Evolutionary conservation across 2,888 invertebrate genomes (phyloP).

Genomic region (Pheosia tremula): DNA sequence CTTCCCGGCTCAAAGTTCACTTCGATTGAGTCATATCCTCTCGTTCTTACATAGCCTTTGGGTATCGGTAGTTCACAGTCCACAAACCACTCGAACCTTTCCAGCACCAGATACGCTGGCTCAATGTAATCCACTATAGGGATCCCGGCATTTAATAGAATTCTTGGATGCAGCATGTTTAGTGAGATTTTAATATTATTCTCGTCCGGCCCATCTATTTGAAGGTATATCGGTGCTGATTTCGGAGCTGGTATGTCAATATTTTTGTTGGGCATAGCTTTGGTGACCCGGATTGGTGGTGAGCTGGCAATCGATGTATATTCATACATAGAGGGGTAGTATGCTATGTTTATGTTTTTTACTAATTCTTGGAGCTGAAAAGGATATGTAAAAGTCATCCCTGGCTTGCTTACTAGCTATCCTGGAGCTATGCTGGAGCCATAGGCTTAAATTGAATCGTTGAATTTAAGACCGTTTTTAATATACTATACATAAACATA

Average conservation of each 20-base stretch:
- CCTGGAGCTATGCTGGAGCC: no score
- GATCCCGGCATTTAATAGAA: slow-evolving; percentile 59
- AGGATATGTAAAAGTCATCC: neutral
- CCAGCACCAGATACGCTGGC: slow-evolving; percentile 64
- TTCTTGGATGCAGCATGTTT: slow-evolving; percentile 60
- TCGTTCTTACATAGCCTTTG: slow-evolving; percentile 57
- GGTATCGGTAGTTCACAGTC: slow-evolving; percentile 53
- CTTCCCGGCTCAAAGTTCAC: slow-evolving; percentile 63
- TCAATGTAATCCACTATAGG: slow-evolving; percentile 58
- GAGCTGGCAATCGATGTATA: slow-evolving; percentile 59
- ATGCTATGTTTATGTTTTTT: slow-evolving; percentile 43
- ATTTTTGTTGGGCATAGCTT: slow-evolving; percentile 39
- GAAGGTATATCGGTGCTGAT: slow-evolving; percentile 65
- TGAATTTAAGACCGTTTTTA: no score
- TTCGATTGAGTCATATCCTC: slow-evolving; percentile 61
- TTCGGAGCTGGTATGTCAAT: slow-evolving; percentile 62
- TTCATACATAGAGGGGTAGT: slow-evolving; percentile 63
- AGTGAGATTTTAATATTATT: slow-evolving; percentile 59
- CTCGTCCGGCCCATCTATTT: slow-evolving; percentile 66
- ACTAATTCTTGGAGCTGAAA: slow-evolving; percentile 53
- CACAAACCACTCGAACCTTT: slow-evolving; percentile 69
- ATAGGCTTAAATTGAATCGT: no score
- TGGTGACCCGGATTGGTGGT: slow-evolving; percentile 54
- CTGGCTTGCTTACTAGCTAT: no score
- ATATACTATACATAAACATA: no score